Percentiles rank a stretch among this genome's conserved stretches.
These are phyloP conservation scores for Rhinichthys osculus DNA, from an alignment of 2,797 vertebrate species.

Conservation along the genomic window DNA sequence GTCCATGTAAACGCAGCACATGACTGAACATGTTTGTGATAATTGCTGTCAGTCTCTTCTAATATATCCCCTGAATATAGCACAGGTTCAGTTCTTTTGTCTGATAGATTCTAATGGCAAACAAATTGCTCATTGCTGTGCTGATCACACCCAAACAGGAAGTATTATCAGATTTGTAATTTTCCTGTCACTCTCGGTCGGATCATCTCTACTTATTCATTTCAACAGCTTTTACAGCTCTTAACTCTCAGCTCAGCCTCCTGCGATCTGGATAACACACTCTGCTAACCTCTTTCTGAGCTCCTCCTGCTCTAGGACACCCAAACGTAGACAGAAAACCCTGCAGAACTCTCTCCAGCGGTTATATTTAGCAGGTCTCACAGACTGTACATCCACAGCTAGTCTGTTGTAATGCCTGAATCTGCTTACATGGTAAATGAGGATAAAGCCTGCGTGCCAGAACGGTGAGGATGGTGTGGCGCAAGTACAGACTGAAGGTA, in stretches of 20 bases:
- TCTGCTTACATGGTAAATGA: slow-evolving; percentile 56
- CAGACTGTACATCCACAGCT: slow-evolving; percentile 26
- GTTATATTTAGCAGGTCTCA: slow-evolving; percentile 55
- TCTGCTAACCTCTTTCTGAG: slow-evolving; percentile 47
- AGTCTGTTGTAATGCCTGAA: slow-evolving; percentile 47
- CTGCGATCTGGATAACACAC: slow-evolving; percentile 52
- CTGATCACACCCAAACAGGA: slow-evolving; percentile 55
- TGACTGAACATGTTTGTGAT: too few relatives aligned
- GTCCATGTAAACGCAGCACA: background rate
- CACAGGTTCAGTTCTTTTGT: background rate
- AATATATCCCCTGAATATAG: background rate
- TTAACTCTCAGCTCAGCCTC: slow-evolving; percentile 57
- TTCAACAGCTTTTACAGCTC: slow-evolving; percentile 67
- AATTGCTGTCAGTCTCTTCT: background rate
- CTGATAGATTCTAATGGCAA: slow-evolving; percentile 9
- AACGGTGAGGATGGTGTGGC: slow-evolving; percentile 26
- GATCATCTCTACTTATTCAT: slow-evolving; percentile 62
- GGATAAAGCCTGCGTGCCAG: slow-evolving; percentile 46
- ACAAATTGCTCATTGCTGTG: slow-evolving; percentile 1
- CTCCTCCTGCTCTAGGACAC: slow-evolving; percentile 12
- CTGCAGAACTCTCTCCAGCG: slow-evolving; percentile 24
- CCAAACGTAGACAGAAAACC: slow-evolving; percentile 36
- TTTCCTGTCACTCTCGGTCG: slow-evolving; percentile 63
- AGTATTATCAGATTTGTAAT: slow-evolving; percentile 70
- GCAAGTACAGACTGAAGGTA: slow-evolving; percentile 39